A percentile compares a stretch with the other conserved stretches of the same genome.
phyloP scores from a whole-genome alignment of 2,888 invertebrate species.

The Orthosia gothica region DNA sequence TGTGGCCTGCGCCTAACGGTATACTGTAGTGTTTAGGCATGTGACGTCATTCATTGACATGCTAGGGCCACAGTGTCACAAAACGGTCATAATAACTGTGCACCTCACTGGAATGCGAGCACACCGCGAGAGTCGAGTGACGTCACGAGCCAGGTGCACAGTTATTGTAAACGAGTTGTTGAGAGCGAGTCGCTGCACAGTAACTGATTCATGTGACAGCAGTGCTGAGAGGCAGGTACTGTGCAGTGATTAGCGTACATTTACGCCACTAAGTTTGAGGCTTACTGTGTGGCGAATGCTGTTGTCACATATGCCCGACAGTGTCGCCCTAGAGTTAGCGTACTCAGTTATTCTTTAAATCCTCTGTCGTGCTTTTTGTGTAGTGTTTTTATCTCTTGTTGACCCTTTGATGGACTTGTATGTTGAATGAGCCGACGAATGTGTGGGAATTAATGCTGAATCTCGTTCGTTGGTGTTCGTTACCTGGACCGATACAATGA shows the following conservation, averaged over 20 bases:
- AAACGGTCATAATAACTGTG: not conserved
- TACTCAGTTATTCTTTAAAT: slow-evolving; percentile 54
- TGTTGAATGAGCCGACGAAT: slow-evolving; percentile 19
- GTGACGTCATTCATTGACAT: slow-evolving; percentile 9
- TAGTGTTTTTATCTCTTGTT: slow-evolving; percentile 54
- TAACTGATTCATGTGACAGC: no score
- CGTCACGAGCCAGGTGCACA: no score
- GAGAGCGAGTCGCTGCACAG: no score
- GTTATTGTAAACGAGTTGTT: no score
- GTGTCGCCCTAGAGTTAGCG: slow-evolving; percentile 22
- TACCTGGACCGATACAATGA: slow-evolving; percentile 7
- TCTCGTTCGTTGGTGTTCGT: slow-evolving; percentile 44
- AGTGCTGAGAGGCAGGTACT: no score
- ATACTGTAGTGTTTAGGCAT: slow-evolving; percentile 92
- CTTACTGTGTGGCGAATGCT: not conserved
- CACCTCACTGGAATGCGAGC: no score
- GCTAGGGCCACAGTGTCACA: not conserved
- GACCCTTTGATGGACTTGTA: slow-evolving; percentile 39
- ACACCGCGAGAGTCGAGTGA: no score
- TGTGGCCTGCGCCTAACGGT: no score
- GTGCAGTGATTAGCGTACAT: no score
- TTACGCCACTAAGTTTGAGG: no score
- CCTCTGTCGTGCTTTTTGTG: slow-evolving; percentile 57
- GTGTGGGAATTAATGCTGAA: slow-evolving; percentile 36
- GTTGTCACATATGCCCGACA: not conserved